Evolutionary conservation across 1,140 invertebrate genomes (phyloP).

Genomic region (Drosophila grimshawi): DNA sequence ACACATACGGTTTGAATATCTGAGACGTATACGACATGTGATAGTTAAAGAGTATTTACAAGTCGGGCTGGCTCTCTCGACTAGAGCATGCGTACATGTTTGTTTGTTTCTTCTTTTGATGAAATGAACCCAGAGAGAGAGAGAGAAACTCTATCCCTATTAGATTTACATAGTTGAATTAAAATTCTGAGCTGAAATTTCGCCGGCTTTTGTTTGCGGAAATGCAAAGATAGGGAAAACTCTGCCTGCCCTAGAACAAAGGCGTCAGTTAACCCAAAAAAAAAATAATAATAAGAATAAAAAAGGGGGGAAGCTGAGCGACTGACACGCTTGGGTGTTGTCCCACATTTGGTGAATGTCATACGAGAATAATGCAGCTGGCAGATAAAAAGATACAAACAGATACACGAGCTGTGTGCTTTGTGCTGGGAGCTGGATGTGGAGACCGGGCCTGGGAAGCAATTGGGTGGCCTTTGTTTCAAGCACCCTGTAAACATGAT

Average conservation of each 20-base stretch:
- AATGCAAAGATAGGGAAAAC: conserved; percentile 50
- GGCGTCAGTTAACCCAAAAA: conserved; percentile 42
- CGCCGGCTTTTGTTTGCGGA: conserved; percentile 36
- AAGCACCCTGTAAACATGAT: conserved; percentile 42
- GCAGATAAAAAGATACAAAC: conserved; percentile 20
- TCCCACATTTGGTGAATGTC: conserved; percentile 38
- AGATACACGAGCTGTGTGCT: conserved; percentile 4
- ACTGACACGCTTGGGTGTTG: conserved; percentile 45
- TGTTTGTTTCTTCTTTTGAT: not conserved
- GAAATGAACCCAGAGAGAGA: too few species aligned
- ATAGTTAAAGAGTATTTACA: too few species aligned
- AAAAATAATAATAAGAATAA: too few species aligned
- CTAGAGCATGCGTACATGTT: not conserved
- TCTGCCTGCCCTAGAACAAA: conserved; percentile 47
- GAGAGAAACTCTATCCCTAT: conserved; percentile 27
- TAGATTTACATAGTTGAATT: conserved; percentile 21
- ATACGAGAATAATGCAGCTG: conserved; percentile 40
- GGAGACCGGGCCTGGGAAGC: conserved; percentile 31
- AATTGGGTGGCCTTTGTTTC: conserved; percentile 35
- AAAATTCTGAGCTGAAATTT: conserved; percentile 15
- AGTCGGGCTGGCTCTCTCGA: too few species aligned
- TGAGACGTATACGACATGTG: too few species aligned
- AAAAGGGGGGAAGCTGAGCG: conserved; percentile 16
- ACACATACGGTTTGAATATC: too few species aligned
- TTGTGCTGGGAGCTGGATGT: not conserved